phyloP scores from a whole-genome alignment of 2,888 invertebrate species.

The Pelosia muscerda region DNA sequence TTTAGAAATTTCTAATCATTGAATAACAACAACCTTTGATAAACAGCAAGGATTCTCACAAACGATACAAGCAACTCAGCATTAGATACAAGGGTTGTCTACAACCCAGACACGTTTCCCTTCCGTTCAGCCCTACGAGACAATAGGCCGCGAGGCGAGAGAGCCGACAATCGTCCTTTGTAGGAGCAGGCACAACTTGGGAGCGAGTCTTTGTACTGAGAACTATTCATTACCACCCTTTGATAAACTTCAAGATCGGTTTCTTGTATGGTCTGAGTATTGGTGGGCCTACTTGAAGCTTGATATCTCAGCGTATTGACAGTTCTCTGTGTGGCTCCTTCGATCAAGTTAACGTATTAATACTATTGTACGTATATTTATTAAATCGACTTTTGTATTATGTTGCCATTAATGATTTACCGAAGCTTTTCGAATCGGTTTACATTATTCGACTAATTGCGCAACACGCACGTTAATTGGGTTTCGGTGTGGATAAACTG shows the following conservation, averaged over 20 bases:
- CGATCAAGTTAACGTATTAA: background rate
- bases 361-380: background rate
- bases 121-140: conserved; percentile 37
- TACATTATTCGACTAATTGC: background rate
- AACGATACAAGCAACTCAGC: conserved; percentile 12
- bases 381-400: background rate
- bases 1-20: conserved; percentile 1
- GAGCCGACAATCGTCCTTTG: conserved; percentile 45
- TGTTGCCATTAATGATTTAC: background rate
- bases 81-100: conserved; percentile 9
- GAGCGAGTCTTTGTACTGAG: conserved; percentile 37
- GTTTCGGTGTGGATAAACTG: background rate
- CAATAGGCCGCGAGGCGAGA: conserved; percentile 37
- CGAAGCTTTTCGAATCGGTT: background rate
- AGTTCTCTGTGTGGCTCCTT: conserved; percentile 13
- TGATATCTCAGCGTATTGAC: conserved; percentile 15
- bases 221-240: conserved; percentile 51
- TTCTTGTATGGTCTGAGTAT: conserved; percentile 35
- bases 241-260: conserved; percentile 51
- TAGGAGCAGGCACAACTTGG: conserved; percentile 46
- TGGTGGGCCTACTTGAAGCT: conserved; percentile 13
- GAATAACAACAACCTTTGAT: background rate
- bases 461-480: background rate
- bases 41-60: conserved; percentile 10
- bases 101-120: conserved; percentile 15